Evolutionary conservation across 30 jellyfish, hydroid and myxozoan species (phyloP).

Genomic region (Turritopsis dohrnii): DNA sequence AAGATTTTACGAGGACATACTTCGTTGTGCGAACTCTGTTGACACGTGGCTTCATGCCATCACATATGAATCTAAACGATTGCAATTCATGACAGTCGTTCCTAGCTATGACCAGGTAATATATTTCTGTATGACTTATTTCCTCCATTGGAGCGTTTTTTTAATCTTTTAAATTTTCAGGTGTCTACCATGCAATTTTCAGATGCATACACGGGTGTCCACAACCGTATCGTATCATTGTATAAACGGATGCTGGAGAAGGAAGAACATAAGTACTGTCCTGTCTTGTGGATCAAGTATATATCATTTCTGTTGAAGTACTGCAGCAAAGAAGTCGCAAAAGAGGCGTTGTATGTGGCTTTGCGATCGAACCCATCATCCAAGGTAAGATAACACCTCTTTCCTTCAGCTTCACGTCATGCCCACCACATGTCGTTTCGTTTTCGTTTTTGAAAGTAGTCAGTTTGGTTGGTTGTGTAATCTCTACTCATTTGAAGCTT

Average conservation of each 20-base stretch:
- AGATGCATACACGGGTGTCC: slow-evolving; percentile 19
- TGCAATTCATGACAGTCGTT: background rate
- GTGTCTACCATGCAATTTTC: slow-evolving; percentile 13
- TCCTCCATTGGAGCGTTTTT: background rate
- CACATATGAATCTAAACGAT: slow-evolving; percentile 20
- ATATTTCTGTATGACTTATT: background rate
- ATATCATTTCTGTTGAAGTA: slow-evolving; percentile 20
- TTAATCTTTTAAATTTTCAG: background rate
- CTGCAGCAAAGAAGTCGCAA: slow-evolving; percentile 12
- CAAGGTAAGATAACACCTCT: slow-evolving; percentile 6
- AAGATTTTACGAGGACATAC: slow-evolving; percentile 11
- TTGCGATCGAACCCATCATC: slow-evolving; percentile 24
- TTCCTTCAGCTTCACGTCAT: too few species aligned
- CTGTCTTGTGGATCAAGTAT: slow-evolving; percentile 26
- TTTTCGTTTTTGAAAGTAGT: too few species aligned
- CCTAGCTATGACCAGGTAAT: background rate
- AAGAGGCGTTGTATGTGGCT: slow-evolving; percentile 25
- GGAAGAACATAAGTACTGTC: background rate
- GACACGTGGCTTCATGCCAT: slow-evolving; percentile 23
- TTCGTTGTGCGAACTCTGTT: background rate
- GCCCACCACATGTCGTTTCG: too few species aligned
- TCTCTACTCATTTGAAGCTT: too few species aligned
- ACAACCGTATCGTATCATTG: slow-evolving; percentile 22
- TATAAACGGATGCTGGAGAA: slow-evolving; percentile 18
- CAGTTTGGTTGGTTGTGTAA: too few species aligned